Percentiles rank a stretch among this genome's conserved stretches.
Evolutionary conservation across 2,888 invertebrate species (phyloP).

Genomic region (Baccha elongata): DNA sequence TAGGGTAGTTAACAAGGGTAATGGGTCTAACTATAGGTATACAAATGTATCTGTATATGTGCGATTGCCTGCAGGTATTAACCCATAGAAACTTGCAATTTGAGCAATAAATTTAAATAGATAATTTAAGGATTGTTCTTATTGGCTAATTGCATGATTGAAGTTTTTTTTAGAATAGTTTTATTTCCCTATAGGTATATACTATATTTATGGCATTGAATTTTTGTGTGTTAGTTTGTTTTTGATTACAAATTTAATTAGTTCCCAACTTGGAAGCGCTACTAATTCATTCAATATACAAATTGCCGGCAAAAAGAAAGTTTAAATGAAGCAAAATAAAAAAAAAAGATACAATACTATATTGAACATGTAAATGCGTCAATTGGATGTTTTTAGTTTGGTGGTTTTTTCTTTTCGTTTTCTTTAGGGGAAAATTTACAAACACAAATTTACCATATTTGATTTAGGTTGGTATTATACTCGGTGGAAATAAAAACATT

Average conservation of each 20-base stretch:
- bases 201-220: conserved; percentile 18
- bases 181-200: neutral
- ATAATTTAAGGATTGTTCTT: neutral
- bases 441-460: no score
- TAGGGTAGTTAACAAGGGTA: neutral
- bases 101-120: neutral
- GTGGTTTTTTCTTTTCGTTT: neutral
- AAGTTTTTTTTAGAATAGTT: neutral
- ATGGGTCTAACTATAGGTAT: no score
- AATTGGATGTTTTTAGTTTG: neutral
- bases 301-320: neutral
- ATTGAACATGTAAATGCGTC: neutral
- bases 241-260: conserved; percentile 22
- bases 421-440: no score
- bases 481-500: no score
- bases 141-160: neutral
- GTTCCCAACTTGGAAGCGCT: neutral
- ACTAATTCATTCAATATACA: conserved; percentile 12
- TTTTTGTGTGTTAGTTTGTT: no score
- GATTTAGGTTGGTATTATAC: no score
- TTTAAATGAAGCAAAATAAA: neutral
- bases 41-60: no score
- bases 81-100: neutral
- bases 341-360: neutral
- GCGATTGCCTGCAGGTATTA: no score